phyloP scores from a whole-genome alignment of 2,113 vertebrate genomes.

The Eulemur rufifrons region DNA sequence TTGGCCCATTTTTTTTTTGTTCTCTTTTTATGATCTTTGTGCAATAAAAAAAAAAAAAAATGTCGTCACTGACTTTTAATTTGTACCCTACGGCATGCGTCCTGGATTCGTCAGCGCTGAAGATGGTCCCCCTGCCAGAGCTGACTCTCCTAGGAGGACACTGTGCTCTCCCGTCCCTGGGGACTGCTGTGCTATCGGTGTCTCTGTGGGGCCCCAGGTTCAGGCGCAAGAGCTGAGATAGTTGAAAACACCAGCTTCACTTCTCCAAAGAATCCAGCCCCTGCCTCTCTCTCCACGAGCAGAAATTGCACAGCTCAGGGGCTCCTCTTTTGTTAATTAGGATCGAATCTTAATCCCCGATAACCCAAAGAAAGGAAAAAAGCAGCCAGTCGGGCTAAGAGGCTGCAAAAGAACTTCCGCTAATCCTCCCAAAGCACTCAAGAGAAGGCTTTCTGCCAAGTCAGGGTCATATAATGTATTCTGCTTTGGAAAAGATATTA shows the following conservation, averaged over 20 bases:
- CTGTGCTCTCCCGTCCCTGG: not conserved
- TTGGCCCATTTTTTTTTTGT: slow-evolving; percentile 32
- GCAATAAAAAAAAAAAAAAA: slow-evolving; percentile 45
- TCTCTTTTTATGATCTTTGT: slow-evolving; percentile 50
- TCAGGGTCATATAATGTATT: slow-evolving; percentile 73
- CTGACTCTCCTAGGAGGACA: not conserved
- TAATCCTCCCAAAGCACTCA: slow-evolving; percentile 70
- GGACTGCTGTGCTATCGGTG: rapidly evolving
- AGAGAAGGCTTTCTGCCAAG: slow-evolving; percentile 63
- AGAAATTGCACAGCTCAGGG: not conserved
- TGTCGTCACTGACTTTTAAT: slow-evolving; percentile 47
- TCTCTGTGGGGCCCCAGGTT: not conserved
- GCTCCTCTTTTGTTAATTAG: slow-evolving; percentile 59
- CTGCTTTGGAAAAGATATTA: slow-evolving; percentile 74
- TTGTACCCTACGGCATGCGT: not conserved
- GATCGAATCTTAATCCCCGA: slow-evolving; percentile 61
- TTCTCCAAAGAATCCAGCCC: not conserved
- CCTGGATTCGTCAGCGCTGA: not conserved
- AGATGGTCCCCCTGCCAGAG: not conserved
- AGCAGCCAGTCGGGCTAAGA: slow-evolving; percentile 51
- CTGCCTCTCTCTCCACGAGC: not conserved
- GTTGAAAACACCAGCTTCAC: not conserved
- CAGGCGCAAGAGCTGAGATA: not conserved
- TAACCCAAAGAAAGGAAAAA: slow-evolving; percentile 67
- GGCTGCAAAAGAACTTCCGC: slow-evolving; percentile 60